Percentiles rank a stretch among this genome's conserved stretches.
Evolutionary conservation across 2,797 vertebrate species (phyloP).

Genomic region (Lophotriccus pileatus): DNA sequence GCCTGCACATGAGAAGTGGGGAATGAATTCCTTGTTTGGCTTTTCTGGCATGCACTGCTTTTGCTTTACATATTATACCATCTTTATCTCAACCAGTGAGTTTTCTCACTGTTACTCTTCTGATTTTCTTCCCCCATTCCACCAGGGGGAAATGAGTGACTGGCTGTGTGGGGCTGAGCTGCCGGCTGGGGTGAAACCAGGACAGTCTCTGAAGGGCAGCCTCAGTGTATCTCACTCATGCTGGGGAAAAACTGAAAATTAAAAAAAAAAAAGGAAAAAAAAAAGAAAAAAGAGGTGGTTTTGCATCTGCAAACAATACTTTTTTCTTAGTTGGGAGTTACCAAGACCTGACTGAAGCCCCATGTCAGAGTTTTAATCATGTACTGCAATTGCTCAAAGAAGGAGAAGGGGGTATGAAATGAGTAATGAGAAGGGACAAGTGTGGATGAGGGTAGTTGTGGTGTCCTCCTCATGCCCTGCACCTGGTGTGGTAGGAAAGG

Average conservation of each 20-base stretch:
- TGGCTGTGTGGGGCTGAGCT: not conserved
- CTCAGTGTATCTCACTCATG: not conserved
- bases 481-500: not conserved
- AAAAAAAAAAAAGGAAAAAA: not conserved
- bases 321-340: not conserved
- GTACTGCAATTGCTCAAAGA: not conserved
- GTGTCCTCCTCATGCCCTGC: not conserved
- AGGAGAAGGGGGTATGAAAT: not conserved
- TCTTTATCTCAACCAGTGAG: not conserved
- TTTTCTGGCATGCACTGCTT: not conserved
- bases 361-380: not conserved
- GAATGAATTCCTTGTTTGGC: not conserved
- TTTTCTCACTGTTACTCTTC: not conserved
- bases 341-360: not conserved
- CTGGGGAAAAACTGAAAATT: too few species aligned
- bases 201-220: not conserved
- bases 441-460: not conserved
- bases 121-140: not conserved
- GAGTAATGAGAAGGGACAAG: not conserved
- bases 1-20: too few species aligned
- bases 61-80: not conserved
- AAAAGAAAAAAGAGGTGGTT: accelerated
- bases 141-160: not conserved
- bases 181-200: not conserved
- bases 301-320: not conserved